These are phyloP conservation scores for Nanger granti DNA, from an alignment of 2,113 vertebrate species.

Conservation along the genomic window DNA sequence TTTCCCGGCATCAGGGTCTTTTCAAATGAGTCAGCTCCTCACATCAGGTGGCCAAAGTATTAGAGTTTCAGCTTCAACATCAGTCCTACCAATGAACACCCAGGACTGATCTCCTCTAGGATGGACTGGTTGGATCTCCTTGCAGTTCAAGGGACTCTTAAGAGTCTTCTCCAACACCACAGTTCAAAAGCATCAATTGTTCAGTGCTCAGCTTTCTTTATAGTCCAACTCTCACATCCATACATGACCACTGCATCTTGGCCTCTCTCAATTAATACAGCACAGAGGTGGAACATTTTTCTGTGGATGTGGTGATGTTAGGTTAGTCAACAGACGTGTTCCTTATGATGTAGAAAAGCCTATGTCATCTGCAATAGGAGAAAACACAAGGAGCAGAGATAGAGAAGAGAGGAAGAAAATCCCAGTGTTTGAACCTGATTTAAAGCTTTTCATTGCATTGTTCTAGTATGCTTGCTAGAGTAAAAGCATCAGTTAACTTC, in stretches of 20 bases:
- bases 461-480: not conserved
- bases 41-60: too few species aligned
- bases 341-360: not conserved
- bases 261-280: not conserved
- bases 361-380: not conserved
- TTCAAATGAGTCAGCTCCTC: too few species aligned
- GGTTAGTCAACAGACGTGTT: not conserved
- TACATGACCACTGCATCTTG: not conserved
- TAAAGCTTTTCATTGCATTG: not conserved
- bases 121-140: too few species aligned
- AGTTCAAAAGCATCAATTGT: too few species aligned
- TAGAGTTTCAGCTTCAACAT: too few species aligned
- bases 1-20: too few species aligned
- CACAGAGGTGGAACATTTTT: not conserved
- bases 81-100: too few species aligned
- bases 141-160: too few species aligned
- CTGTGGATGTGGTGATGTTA: too few species aligned
- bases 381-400: not conserved
- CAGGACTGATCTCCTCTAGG: too few species aligned
- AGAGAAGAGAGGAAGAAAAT: not conserved
- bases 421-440: not conserved
- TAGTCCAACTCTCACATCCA: too few species aligned
- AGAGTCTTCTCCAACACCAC: too few species aligned
- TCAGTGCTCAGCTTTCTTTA: accelerated
- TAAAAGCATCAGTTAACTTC: not conserved